Percentiles rank a stretch among this genome's conserved stretches.
These are phyloP conservation scores for Tetropium fuscum DNA, from an alignment of 2,888 invertebrate genomes.

Conservation along the genomic window DNA sequence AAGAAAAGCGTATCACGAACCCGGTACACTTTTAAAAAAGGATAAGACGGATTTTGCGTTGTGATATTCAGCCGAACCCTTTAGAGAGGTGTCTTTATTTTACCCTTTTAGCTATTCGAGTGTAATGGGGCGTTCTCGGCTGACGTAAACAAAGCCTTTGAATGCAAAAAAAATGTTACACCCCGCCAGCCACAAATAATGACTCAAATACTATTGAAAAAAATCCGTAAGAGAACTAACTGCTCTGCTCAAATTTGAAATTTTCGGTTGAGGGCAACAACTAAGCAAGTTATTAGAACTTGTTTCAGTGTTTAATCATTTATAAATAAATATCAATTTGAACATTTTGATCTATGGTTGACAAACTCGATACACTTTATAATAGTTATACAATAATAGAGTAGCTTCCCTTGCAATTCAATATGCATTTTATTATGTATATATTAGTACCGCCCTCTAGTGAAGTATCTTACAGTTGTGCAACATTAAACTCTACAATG, in stretches of 20 bases:
- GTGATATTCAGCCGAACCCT: constrained; percentile 45
- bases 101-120: constrained; percentile 32
- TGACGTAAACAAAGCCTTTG: constrained; percentile 33
- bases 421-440: too few relatives aligned
- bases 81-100: constrained; percentile 44
- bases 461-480: too few relatives aligned
- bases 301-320: too few relatives aligned
- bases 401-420: too few relatives aligned
- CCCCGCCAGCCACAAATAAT: background rate
- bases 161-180: constrained; percentile 14
- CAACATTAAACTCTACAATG: too few relatives aligned
- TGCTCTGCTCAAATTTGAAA: background rate
- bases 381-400: too few relatives aligned
- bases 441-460: too few relatives aligned
- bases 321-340: too few relatives aligned
- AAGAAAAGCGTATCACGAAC: constrained; percentile 26
- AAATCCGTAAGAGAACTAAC: background rate
- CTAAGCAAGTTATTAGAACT: too few relatives aligned
- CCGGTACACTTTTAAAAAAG: constrained; percentile 43
- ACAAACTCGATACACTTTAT: too few relatives aligned
- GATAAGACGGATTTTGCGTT: constrained; percentile 42
- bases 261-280: background rate
- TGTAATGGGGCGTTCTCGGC: constrained; percentile 31
- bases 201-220: background rate
- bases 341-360: too few relatives aligned